A percentile compares a stretch with the other conserved stretches of the same genome.
Conservation (phyloP, 2,797 vertebrate species). For the Champsocephalus gunnari region DNA sequence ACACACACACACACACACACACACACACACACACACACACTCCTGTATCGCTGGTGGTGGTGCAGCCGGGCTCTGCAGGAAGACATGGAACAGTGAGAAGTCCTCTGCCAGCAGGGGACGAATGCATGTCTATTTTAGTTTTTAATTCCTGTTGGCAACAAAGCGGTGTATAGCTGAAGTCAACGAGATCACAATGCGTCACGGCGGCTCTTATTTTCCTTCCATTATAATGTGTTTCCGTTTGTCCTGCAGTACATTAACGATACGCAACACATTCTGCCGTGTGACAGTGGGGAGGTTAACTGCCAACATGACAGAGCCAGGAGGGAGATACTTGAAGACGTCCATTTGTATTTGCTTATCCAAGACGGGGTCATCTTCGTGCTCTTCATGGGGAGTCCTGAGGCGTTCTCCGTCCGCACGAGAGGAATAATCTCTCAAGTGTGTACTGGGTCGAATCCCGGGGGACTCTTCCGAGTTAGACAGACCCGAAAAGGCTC, state of each 20-base stretch:
- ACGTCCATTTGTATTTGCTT: too few species aligned
- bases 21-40: too few species aligned
- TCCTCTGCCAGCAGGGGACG: conserved; percentile 2
- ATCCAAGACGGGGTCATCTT: too few species aligned
- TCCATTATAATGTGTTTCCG: not conserved
- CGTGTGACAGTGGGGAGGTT: not conserved
- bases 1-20: too few species aligned
- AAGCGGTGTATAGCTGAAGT: conserved; percentile 13
- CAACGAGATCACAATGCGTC: conserved; percentile 11
- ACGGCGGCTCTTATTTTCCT: conserved; percentile 9
- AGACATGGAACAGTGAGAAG: not conserved
- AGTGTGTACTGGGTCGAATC: too few species aligned
- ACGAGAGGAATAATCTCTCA: too few species aligned
- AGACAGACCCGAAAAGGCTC: too few species aligned
- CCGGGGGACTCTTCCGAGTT: too few species aligned
- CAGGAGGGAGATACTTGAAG: too few species aligned
- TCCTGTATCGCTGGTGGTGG: not conserved
- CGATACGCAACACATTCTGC: not conserved
- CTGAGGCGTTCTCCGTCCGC: too few species aligned
- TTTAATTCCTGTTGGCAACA: not conserved
- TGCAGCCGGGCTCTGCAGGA: not conserved
- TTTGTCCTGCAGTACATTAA: not conserved
- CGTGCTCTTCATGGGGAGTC: too few species aligned
- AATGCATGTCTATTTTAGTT: conserved; percentile 26
- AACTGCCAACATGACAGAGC: too few species aligned